These are phyloP conservation scores for Alligator mississippiensis DNA, from an alignment of 2,113 vertebrate genomes.

Conservation along the genomic window DNA sequence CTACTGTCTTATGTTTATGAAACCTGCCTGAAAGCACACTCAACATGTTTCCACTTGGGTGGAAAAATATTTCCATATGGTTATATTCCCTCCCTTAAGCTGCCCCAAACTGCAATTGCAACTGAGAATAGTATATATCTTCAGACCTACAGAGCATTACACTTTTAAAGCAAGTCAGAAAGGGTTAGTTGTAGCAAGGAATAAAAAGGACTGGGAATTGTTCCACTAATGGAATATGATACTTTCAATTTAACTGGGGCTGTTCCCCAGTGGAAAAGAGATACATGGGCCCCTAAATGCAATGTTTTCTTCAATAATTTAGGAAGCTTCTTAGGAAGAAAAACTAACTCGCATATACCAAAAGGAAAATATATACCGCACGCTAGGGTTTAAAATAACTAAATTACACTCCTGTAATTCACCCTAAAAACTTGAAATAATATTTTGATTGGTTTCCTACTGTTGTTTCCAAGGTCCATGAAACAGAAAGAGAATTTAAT, in stretches of 20 bases:
- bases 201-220: background rate
- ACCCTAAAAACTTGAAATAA: background rate
- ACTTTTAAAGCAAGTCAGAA: background rate
- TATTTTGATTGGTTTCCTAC: background rate
- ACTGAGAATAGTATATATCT: background rate
- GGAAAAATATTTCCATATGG: constrained; percentile 33
- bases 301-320: background rate
- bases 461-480: background rate
- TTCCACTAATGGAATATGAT: background rate
- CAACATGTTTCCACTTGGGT: constrained; percentile 38
- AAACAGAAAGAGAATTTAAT: background rate
- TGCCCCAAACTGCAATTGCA: background rate
- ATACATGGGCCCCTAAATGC: background rate
- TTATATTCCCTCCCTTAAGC: background rate
- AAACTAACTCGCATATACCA: background rate
- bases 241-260: background rate
- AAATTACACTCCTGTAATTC: background rate
- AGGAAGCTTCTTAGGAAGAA: background rate
- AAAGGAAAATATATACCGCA: background rate
- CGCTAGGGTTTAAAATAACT: background rate
- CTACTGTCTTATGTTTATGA: constrained; percentile 5
- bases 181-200: background rate
- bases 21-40: constrained; percentile 11
- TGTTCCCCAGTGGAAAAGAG: background rate
- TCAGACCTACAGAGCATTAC: background rate